phyloP scores from a whole-genome alignment of 1,140 invertebrate species.

The Megalonaias nervosa region DNA sequence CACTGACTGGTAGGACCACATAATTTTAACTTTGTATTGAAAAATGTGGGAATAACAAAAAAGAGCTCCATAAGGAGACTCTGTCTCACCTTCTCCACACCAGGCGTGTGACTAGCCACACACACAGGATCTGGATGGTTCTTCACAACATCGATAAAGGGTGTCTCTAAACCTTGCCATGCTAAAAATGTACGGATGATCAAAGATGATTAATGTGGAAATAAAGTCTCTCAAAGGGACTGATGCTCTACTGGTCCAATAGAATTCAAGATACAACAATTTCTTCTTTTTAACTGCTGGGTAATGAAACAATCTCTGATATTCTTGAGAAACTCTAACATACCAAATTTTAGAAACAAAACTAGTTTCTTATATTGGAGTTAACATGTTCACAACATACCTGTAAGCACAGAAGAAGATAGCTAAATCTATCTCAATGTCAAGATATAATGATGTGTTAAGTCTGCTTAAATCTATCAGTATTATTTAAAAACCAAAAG shows the following conservation, averaged over 20 bases:
- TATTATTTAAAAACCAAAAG: no score
- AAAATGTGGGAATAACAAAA: background rate
- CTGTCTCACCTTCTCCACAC: constrained; percentile 16
- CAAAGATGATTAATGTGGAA: background rate
- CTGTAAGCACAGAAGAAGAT: no score
- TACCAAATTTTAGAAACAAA: background rate
- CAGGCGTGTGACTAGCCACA: constrained; percentile 9
- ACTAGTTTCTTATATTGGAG: no score
- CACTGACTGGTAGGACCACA: no score
- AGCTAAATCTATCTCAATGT: no score
- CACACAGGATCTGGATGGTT: constrained; percentile 9
- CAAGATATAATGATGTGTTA: no score
- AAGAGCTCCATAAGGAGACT: background rate
- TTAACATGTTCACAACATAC: no score
- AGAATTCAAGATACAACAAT: background rate
- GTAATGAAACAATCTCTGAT: background rate
- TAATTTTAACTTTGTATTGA: background rate
- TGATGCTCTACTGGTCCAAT: background rate
- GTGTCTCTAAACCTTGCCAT: constrained; percentile 15
- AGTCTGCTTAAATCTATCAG: no score
- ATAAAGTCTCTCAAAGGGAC: background rate
- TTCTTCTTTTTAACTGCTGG: background rate
- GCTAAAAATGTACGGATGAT: constrained; percentile 11
- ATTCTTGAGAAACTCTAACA: background rate
- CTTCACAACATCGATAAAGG: constrained; percentile 21